A percentile compares a stretch with the other conserved stretches of the same genome.
These are phyloP conservation scores for Tenodera sinensis DNA, from an alignment of 2,888 invertebrate species.

Conservation along the genomic window DNA sequence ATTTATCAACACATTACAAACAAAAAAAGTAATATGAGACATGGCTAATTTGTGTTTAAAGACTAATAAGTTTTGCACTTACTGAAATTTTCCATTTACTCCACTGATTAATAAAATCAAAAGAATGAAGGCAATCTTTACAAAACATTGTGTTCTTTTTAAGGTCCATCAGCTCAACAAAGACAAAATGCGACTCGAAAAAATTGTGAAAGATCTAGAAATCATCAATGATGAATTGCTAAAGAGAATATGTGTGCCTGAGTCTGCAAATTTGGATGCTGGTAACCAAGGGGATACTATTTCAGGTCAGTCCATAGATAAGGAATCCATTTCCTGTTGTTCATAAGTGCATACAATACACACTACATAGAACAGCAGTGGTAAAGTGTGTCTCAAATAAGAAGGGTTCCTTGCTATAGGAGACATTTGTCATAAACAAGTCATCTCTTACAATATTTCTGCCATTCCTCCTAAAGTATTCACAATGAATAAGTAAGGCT, in stretches of 20 bases:
- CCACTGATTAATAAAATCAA: neutral
- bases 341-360: no score
- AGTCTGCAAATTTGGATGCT: neutral
- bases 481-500: no score
- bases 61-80: no score
- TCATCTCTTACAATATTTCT: no score
- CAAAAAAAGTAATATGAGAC: no score
- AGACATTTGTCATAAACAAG: no score
- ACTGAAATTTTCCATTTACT: neutral
- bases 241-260: neutral
- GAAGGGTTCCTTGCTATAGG: no score
- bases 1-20: no score
- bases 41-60: no score
- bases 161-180: slow-evolving; percentile 48
- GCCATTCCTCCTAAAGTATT: no score
- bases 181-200: slow-evolving; percentile 48
- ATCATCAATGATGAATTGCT: slow-evolving; percentile 36
- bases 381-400: no score
- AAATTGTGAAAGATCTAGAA: slow-evolving; percentile 46
- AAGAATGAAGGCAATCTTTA: neutral
- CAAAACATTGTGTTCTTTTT: neutral
- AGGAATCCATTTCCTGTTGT: neutral
- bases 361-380: no score
- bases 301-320: neutral
- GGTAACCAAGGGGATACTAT: neutral